phyloP scores from a whole-genome alignment of 2,113 vertebrate species.

The Lagopus muta region DNA sequence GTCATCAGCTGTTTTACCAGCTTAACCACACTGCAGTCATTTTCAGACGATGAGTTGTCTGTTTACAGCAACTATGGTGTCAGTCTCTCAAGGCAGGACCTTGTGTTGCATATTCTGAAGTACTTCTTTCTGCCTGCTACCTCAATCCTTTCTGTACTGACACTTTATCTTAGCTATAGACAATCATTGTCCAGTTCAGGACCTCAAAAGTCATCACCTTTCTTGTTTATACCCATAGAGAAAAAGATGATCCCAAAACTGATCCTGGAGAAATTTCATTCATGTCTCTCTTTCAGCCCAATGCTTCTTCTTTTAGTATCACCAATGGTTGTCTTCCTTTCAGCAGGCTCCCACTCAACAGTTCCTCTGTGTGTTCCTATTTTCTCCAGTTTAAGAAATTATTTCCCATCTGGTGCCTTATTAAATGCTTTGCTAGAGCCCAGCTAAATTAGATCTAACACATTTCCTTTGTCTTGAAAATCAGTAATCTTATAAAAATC shows the following conservation, averaged over 20 bases:
- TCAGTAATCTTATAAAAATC: constrained; percentile 28
- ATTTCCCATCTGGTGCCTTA: constrained; percentile 33
- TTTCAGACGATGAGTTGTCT: background rate
- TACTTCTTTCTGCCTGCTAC: background rate
- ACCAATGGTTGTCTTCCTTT: background rate
- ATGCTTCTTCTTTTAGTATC: background rate
- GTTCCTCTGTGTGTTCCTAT: background rate
- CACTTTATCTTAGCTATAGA: background rate
- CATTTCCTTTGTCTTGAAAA: constrained; percentile 53
- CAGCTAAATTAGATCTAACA: constrained; percentile 33
- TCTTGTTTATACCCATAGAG: background rate
- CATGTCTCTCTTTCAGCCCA: background rate
- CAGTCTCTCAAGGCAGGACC: background rate
- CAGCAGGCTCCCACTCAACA: background rate
- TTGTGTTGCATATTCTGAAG: background rate
- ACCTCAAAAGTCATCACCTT: background rate
- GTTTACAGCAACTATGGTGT: background rate
- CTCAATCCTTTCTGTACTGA: background rate
- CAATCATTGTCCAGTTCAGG: background rate
- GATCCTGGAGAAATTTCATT: background rate
- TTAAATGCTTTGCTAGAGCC: constrained; percentile 53
- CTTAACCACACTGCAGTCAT: background rate
- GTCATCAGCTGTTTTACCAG: background rate
- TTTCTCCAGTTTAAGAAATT: constrained; percentile 25
- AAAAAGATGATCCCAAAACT: background rate